These are phyloP conservation scores for Plebejus melissa DNA, from an alignment of 2,888 invertebrate genomes.

Conservation along the genomic window DNA sequence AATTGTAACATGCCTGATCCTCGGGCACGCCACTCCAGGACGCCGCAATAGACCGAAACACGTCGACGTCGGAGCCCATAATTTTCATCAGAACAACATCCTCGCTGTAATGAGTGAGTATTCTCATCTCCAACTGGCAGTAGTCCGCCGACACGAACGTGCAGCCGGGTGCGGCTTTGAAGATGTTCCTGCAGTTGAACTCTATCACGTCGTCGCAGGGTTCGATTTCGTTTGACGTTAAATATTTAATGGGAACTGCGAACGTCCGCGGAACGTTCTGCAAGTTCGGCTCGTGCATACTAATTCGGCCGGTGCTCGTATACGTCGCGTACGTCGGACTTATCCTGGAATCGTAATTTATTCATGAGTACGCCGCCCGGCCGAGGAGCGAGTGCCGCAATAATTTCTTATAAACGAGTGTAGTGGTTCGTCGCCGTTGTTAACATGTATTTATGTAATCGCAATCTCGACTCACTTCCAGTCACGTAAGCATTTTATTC, in stretches of 20 bases:
- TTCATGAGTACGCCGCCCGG: constrained; percentile 32
- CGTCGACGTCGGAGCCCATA: constrained; percentile 84
- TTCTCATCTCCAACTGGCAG: constrained; percentile 95
- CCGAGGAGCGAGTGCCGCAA: background rate
- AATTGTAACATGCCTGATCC: constrained; percentile 66
- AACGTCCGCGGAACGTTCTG: constrained; percentile 95
- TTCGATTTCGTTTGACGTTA: constrained; percentile 45
- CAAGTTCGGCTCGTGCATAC: constrained; percentile 95
- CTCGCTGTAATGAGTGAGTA: constrained; percentile 92
- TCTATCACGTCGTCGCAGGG: constrained; percentile 55
- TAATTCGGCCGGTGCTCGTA: constrained; percentile 89
- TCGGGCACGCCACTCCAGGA: constrained; percentile 87
- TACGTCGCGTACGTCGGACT: constrained; percentile 83
- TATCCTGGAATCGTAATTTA: constrained; percentile 69
- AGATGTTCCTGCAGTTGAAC: constrained; percentile 85
- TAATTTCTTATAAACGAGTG: constrained; percentile 12
- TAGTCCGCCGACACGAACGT: constrained; percentile 95
- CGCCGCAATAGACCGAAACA: constrained; percentile 92
- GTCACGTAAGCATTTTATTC: constrained; percentile 10
- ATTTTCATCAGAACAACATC: constrained; percentile 85
- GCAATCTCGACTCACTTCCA: constrained; percentile 5
- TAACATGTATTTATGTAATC: constrained; percentile 16
- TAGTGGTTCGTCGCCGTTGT: constrained; percentile 11
- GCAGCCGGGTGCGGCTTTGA: constrained; percentile 78
- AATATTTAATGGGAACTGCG: constrained; percentile 67